Base-by-base conservation (phyloP, 1,140 invertebrate species). In the Diuraphis noxia region DNA sequence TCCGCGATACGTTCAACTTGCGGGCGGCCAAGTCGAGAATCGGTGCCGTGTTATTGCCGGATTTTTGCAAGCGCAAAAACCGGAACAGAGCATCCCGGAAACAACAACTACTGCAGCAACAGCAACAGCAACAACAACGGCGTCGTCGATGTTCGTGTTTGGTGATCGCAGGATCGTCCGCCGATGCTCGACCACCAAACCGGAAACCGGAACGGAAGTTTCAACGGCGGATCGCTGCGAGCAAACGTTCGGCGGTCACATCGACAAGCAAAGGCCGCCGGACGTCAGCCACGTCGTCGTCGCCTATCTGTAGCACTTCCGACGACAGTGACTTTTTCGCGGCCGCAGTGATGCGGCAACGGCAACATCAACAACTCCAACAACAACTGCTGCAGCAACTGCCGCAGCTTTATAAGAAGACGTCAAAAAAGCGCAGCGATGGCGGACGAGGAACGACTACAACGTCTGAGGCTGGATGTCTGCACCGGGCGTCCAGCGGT, bases 261-360 rank as follows among this genome's bases (percentile, higher is more conserved):
- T 34, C 49, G 17, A 30, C 41, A 7, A 17, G 34, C 10, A 88
- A 84, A 49, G 52, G 72, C 40, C 92, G 82, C n/a, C 40, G 34
- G 5, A 1, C 30, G 17, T 43, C 84, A 7, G 56, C 5, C 17
- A 72, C 56, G n/a, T 72, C 84, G 46, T 82, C 79, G 13, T 86
- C 79, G 13, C 63, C 86, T 25, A 40, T 93, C n/a, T 93, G 93
- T 49, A 94, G 94, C 10, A 94, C 94, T 10, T 96, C 96, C 2
- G 96, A 96, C 93, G 96, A 96, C 93, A 96, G 96, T 72, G 95
- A 95, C 92, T 96, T 95, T 93, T 63, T 88, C 36, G 49, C 52
- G 49, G 36, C 38, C 49, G 94, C 95, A 88, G 95, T 94, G 7
- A 92, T 95, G 88, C 49, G 85, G 34, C 46, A 56, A 56, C 85